These are phyloP conservation scores for Ammospiza maritima DNA, from an alignment of 2,797 vertebrate genomes.

Conservation along the genomic window DNA sequence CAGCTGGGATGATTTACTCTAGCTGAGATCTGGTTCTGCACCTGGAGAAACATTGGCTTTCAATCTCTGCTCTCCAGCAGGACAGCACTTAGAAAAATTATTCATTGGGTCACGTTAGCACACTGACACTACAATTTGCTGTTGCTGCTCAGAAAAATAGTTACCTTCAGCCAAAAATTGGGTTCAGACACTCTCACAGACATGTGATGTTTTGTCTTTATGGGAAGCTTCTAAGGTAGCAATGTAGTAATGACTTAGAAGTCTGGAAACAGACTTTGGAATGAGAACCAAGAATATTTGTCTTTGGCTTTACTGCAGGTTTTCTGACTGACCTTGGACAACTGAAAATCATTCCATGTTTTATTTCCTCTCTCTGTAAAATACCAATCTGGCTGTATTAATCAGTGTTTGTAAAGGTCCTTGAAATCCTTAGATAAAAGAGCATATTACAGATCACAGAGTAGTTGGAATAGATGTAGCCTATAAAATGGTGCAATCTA, in stretches of 20 bases:
- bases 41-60: conserved; percentile 25
- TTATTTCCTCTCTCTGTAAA: conserved; percentile 40
- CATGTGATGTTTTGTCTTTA: conserved; percentile 45
- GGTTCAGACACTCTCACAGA: conserved; percentile 8
- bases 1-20: conserved; percentile 21
- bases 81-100: conserved; percentile 20
- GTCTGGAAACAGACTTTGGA: conserved; percentile 28
- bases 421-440: conserved; percentile 48
- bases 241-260: conserved; percentile 31
- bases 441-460: not conserved
- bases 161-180: conserved; percentile 54
- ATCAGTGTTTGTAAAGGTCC: conserved; percentile 54
- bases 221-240: not conserved
- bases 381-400: conserved; percentile 13
- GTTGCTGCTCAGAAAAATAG: conserved; percentile 54
- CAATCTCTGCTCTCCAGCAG: conserved; percentile 25
- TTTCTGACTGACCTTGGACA: conserved; percentile 56
- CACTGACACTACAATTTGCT: conserved; percentile 61
- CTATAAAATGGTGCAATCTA: conserved; percentile 9
- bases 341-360: conserved; percentile 15
- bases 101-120: not conserved
- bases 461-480: not conserved
- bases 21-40: conserved; percentile 24
- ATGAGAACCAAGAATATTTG: conserved; percentile 21
- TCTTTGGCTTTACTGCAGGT: conserved; percentile 38